Percentiles rank a stretch among this genome's conserved stretches.
Evolutionary conservation across 2,797 vertebrate genomes (phyloP).

Genomic region (Hoplostethus atlanticus): DNA sequence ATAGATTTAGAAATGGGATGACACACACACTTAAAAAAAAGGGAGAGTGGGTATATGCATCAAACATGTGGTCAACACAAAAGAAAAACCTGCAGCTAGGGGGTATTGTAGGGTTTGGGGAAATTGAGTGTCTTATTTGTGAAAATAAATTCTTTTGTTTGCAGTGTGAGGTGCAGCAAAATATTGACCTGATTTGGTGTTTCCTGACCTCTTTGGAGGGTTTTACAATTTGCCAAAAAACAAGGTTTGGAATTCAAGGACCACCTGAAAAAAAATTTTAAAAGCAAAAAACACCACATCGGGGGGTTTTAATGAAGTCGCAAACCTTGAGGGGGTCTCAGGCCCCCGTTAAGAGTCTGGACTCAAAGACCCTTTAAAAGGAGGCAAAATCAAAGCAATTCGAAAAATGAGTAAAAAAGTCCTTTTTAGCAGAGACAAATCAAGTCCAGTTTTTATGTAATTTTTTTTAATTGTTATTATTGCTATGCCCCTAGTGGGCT

Average conservation of each 20-base stretch:
- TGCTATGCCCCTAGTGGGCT: too few relatives aligned
- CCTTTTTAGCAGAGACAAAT: not conserved
- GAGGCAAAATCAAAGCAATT: not conserved
- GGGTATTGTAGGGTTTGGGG: too few relatives aligned
- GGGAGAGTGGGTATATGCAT: too few relatives aligned
- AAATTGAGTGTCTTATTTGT: too few relatives aligned
- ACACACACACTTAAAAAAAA: too few relatives aligned
- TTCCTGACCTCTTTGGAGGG: constrained; percentile 72
- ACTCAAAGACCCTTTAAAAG: not conserved
- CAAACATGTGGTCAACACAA: not conserved
- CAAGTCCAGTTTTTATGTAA: not conserved
- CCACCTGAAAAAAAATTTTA: constrained; percentile 52
- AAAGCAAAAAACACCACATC: constrained; percentile 24
- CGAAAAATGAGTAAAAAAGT: not conserved
- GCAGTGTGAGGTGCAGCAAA: constrained; percentile 42
- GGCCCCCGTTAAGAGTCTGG: constrained; percentile 31
- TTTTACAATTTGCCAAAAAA: constrained; percentile 61
- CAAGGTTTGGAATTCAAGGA: constrained; percentile 57
- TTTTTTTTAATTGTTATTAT: not conserved
- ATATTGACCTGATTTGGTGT: constrained; percentile 41
- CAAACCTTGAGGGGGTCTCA: not conserved
- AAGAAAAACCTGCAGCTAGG: too few relatives aligned
- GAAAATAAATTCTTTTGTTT: constrained; percentile 15
- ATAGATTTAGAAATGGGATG: too few relatives aligned
- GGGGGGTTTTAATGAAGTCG: not conserved